Evolutionary conservation across 1,140 invertebrate species (phyloP), one percentile per base, ranked within the genome.

Genomic region (Eubasilissa regina): DNA sequence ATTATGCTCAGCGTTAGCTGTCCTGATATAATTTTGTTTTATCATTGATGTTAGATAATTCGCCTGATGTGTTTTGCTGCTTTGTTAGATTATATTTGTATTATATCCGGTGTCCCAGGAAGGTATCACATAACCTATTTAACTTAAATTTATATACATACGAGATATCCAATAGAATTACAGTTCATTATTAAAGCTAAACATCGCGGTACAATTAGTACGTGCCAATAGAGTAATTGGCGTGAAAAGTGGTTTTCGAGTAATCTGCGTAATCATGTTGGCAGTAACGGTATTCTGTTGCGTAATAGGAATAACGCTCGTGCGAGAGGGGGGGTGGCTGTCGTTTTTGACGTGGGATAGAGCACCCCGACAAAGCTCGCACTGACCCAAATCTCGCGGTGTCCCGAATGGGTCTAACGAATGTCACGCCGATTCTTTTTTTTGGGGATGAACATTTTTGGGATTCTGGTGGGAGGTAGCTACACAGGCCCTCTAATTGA

Each of bases 181-280:
- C 25, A 35, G 6, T 35, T 35, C 25, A 35, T 1, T 35, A 35
- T 35, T 1, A 35, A 3, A 35, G 25, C 25, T 35, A 35, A 35
- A 35, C 25, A 35, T 35, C 6, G 25, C 25, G 25, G n/a, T 35
- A 35, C 25, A 35, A 35, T 35, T 35, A 35, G 25, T 35, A 35
- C 25, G 25, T 35, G 53, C 58, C 58, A 25, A 62, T 43, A 21
- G 19, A 35, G 58, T 62, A 62, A 62, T 62, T 62, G 25, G 25
- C 25, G 7, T 62, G 58, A 62, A 17, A 62, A 60, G 58, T 62
- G 58, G 58, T 62, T 62, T 62, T 12, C 58, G 25, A 12, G 58
- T 62, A 62, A 62, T 62, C 25, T 35, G 12, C 0, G 58, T 12
- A 8, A 17, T 15, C 1, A 21, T 60, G 15, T 19, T 53, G 12